These are phyloP conservation scores for Hylia prasina DNA, from an alignment of 2,113 vertebrate species.

Conservation along the genomic window DNA sequence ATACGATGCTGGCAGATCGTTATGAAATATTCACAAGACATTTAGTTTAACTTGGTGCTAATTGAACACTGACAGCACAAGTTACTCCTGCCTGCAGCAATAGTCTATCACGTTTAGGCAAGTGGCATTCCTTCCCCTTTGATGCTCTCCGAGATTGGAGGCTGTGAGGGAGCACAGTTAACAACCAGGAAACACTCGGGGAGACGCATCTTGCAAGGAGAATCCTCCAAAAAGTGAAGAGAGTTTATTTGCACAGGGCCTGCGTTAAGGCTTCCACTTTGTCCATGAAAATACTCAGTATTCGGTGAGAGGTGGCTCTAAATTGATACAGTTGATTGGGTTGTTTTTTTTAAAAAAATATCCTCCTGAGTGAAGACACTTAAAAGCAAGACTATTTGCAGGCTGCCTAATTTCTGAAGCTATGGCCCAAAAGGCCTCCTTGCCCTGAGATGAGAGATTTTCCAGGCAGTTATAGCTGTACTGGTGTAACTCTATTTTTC, in stretches of 20 bases:
- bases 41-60: conserved; percentile 69
- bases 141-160: background rate
- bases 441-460: background rate
- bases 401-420: background rate
- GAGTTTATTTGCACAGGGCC: background rate
- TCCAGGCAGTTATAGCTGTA: background rate
- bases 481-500: background rate
- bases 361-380: background rate
- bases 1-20: conserved; percentile 60
- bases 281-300: background rate
- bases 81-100: conserved; percentile 67
- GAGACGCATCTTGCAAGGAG: background rate
- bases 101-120: conserved; percentile 60
- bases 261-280: background rate
- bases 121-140: conserved; percentile 23
- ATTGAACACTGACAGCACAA: conserved; percentile 69
- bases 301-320: background rate
- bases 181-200: background rate
- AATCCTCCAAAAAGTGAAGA: background rate
- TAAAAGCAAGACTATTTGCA: background rate
- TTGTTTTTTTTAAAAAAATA: background rate
- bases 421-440: background rate
- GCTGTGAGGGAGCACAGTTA: background rate
- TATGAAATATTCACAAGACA: conserved; percentile 73
- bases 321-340: background rate